Percentiles rank a stretch among this genome's conserved stretches.
These are phyloP conservation scores for Poecilia gillii DNA, from an alignment of 2,797 vertebrate species.

Conservation along the genomic window DNA sequence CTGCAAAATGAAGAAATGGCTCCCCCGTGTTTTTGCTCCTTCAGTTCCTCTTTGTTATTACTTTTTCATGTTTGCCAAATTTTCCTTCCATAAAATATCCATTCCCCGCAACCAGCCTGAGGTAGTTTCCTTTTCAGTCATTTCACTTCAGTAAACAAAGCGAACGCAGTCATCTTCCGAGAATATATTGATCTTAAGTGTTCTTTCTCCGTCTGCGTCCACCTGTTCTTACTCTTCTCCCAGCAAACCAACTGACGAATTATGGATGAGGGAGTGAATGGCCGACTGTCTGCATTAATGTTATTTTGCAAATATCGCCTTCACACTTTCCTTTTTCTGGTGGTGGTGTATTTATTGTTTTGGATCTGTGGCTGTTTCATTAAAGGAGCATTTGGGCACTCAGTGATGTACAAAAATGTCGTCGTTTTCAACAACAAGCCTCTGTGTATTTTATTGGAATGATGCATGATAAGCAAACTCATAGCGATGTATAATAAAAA, in stretches of 20 bases:
- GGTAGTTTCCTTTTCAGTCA: conserved; percentile 21
- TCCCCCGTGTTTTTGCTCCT: conserved; percentile 10
- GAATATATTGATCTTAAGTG: conserved; percentile 48
- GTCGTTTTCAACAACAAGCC: neutral
- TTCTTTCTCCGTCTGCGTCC: conserved; percentile 39
- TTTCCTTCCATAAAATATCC: neutral
- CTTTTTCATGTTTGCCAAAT: neutral
- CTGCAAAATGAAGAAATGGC: neutral
- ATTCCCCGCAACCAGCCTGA: conserved; percentile 8
- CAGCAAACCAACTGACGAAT: conserved; percentile 14
- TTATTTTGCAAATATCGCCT: neutral
- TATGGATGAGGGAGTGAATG: conserved; percentile 8
- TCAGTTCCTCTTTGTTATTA: neutral
- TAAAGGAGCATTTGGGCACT: no score
- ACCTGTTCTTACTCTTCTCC: conserved; percentile 39
- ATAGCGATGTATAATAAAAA: neutral
- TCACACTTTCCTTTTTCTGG: no score
- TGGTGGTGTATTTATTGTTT: neutral
- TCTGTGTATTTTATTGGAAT: neutral
- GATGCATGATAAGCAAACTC: neutral
- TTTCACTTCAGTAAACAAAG: conserved; percentile 47
- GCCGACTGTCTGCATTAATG: neutral
- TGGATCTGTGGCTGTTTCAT: neutral
- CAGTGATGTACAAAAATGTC: neutral
- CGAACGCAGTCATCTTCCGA: conserved; percentile 32